These are phyloP conservation scores for Ataeniobius toweri DNA, from an alignment of 2,797 vertebrate species.

Conservation along the genomic window DNA sequence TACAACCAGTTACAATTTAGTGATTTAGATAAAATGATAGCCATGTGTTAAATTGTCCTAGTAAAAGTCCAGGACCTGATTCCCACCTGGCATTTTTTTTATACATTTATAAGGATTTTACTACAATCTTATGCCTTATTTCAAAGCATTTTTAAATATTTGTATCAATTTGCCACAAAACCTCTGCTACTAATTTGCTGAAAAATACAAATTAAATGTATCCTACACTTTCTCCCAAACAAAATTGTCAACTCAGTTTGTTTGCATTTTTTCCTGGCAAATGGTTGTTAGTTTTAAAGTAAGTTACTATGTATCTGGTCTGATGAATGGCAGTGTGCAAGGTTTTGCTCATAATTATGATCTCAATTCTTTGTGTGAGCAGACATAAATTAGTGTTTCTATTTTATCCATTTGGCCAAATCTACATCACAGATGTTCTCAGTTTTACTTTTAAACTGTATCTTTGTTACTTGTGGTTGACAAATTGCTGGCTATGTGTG, in stretches of 20 bases:
- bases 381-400: constrained; percentile 2
- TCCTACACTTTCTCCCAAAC: background rate
- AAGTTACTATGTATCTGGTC: background rate
- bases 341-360: background rate
- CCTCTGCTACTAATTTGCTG: background rate
- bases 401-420: background rate
- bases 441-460: constrained; percentile 1
- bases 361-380: background rate
- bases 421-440: background rate
- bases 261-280: background rate
- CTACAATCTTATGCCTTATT: background rate
- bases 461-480: background rate
- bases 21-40: background rate
- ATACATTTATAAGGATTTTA: background rate
- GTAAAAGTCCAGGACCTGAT: background rate
- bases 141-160: background rate
- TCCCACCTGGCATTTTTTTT: background rate
- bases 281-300: constrained; percentile 1
- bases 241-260: background rate
- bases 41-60: background rate
- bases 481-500: constrained; percentile 11
- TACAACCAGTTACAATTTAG: background rate
- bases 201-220: background rate
- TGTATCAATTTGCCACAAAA: background rate
- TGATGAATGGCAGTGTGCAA: background rate